phyloP scores from a whole-genome alignment of 2,888 invertebrate genomes.

The Callyntrura sp. region DNA sequence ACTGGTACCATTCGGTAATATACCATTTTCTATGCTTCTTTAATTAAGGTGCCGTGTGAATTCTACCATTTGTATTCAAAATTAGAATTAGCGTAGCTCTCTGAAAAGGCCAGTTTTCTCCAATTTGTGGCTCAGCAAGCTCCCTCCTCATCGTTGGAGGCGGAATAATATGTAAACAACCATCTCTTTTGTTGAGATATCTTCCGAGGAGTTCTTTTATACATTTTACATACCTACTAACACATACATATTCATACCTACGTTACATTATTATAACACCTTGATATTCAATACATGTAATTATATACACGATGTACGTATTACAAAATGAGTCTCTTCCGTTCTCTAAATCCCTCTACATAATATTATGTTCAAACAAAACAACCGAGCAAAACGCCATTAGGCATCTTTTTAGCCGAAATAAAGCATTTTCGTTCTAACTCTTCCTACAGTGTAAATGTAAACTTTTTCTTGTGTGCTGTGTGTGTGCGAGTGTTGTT shows the following conservation, averaged over 20 bases:
- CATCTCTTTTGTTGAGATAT: neutral
- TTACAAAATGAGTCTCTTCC: conserved; percentile 58
- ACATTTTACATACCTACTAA: neutral
- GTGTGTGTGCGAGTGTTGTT: no score
- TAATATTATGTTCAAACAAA: conserved; percentile 45
- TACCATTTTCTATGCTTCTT: neutral
- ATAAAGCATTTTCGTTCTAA: neutral
- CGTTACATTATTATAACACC: no score
- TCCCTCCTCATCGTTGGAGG: neutral
- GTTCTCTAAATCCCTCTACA: conserved; percentile 56
- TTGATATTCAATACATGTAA: no score
- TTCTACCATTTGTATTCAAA: neutral
- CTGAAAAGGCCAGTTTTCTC: neutral
- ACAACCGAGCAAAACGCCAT: neutral
- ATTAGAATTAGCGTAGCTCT: neutral
- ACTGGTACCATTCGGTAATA: no score
- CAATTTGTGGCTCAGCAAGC: conserved; percentile 22
- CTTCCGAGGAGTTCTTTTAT: neutral
- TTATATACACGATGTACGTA: neutral
- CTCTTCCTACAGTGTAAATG: neutral
- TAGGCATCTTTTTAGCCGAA: neutral
- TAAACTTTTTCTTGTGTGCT: neutral
- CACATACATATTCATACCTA: conserved; percentile 31
- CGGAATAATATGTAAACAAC: neutral
- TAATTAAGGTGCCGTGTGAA: conserved; percentile 38